These are phyloP conservation scores for Eumacrocentrus americanus DNA, from an alignment of 2,888 invertebrate genomes.

Conservation along the genomic window DNA sequence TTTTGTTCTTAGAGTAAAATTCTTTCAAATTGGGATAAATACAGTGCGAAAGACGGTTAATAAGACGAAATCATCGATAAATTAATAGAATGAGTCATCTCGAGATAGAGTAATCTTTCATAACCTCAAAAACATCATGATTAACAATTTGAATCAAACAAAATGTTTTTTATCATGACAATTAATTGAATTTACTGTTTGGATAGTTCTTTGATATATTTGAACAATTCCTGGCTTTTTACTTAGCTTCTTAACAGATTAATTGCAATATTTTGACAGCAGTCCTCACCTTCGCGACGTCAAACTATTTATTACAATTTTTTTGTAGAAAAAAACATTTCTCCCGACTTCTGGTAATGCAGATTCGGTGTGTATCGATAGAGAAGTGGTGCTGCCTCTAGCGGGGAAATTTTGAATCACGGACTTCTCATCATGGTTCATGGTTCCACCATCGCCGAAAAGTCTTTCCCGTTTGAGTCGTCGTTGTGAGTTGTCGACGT, in stretches of 20 bases:
- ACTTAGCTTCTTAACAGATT: no score
- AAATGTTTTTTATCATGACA: no score
- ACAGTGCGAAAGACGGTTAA: no score
- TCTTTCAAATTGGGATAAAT: no score
- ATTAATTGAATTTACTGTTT: no score
- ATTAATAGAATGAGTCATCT: not conserved
- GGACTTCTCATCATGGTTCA: not conserved
- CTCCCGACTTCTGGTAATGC: not conserved
- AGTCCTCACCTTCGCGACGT: not conserved
- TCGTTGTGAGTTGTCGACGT: conserved; percentile 31
- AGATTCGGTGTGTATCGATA: not conserved
- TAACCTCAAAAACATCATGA: not conserved
- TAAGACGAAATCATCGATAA: not conserved
- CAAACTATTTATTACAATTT: not conserved
- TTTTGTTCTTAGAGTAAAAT: no score
- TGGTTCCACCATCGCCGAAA: not conserved
- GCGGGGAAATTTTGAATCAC: not conserved
- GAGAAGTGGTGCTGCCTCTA: not conserved
- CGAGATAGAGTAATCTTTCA: not conserved
- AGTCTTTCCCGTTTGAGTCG: conserved; percentile 42
- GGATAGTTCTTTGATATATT: not conserved
- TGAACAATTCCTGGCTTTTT: not conserved
- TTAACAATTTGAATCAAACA: no score
- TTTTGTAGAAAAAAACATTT: not conserved
- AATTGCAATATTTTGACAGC: not conserved